These are phyloP conservation scores for Gymnocypris eckloni DNA, from an alignment of 2,797 vertebrate species.

Conservation along the genomic window DNA sequence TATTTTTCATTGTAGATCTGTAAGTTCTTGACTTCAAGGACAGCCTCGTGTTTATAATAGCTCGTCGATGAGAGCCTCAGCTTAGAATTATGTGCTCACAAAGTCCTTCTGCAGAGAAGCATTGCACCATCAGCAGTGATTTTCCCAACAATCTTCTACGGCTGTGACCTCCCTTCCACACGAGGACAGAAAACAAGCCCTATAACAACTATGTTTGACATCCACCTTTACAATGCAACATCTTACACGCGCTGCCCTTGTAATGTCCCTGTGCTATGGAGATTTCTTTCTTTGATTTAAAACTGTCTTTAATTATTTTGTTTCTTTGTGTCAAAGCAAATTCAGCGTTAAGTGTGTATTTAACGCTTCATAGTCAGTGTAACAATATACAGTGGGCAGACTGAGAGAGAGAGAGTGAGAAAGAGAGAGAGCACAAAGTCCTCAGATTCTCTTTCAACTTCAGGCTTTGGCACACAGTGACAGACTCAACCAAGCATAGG, in stretches of 20 bases:
- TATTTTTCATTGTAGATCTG: slow-evolving; percentile 41
- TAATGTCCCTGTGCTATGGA: not conserved
- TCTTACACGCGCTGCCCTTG: not conserved
- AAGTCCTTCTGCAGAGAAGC: slow-evolving; percentile 42
- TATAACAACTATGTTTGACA: slow-evolving; percentile 37
- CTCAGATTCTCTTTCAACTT: slow-evolving; percentile 63
- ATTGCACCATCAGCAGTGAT: slow-evolving; percentile 44
- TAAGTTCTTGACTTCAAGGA: slow-evolving; percentile 37
- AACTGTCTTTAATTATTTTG: slow-evolving; percentile 29
- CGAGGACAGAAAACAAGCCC: slow-evolving; percentile 24
- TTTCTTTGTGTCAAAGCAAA: slow-evolving; percentile 10
- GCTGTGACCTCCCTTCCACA: slow-evolving; percentile 25
- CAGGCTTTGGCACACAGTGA: slow-evolving; percentile 62
- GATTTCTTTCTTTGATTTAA: slow-evolving; percentile 28
- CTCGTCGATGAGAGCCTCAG: slow-evolving; percentile 15
- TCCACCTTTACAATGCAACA: slow-evolving; percentile 16
- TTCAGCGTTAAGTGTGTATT: not conserved
- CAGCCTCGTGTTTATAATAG: slow-evolving; percentile 24
- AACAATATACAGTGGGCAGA: not conserved
- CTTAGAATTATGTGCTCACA: slow-evolving; percentile 44
- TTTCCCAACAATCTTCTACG: slow-evolving; percentile 34
- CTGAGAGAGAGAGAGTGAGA: not conserved
- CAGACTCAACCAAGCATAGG: slow-evolving; percentile 69
- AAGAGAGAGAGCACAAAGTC: slow-evolving; percentile 46
- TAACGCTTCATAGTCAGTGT: too few relatives aligned